Evolutionary conservation across 1,140 invertebrate species (phyloP), one percentile per base, ranked within the genome.

Genomic region (Ganaspis sp.): DNA sequence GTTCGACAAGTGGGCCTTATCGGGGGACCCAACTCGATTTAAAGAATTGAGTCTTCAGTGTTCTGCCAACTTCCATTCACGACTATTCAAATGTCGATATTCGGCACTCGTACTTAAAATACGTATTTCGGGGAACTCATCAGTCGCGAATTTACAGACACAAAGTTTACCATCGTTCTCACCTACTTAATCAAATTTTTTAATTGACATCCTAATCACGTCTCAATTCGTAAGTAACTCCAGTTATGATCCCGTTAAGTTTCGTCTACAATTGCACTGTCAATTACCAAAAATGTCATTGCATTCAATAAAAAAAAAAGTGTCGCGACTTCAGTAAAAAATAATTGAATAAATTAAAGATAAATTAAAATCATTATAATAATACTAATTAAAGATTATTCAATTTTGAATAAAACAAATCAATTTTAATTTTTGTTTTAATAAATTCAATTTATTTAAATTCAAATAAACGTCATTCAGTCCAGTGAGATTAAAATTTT

Each of bases 171-270:
- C 69, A 64, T 29, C 54, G 70, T 72, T 75, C 70, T 80, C 77
- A 77, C 78, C 81, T 79, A 77, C 76, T 83, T 26, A 58, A 76
- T 29, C 40, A 72, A 76, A 73, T 74, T 40, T 64, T 80, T 82
- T 64, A 71, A 64, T 82, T 80, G 23, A 70, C 75, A 82, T 75
- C 34, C 81, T 34, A 49, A n/a, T 75, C 81, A 80, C 81, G 81
- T 53, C 15, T 70, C 38, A 72, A 64, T 45, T 72, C 38, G 81
- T 83, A 74, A 83, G 81, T 83, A 80, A 38, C 38, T 40, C 17
- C 21, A 72, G 71, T 70, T 49, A 42, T n/a, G 26, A 23, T 79
- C 72, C 75, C 74, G 64, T 73, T 37, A 38, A 26, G 11, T 64
- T 64, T 6, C 1, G 4, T 49, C 17, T 49, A 17, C 17, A 17